Conservation (phyloP, 1,140 invertebrate genomes). For the Drosophila equinoxialis region DNA sequence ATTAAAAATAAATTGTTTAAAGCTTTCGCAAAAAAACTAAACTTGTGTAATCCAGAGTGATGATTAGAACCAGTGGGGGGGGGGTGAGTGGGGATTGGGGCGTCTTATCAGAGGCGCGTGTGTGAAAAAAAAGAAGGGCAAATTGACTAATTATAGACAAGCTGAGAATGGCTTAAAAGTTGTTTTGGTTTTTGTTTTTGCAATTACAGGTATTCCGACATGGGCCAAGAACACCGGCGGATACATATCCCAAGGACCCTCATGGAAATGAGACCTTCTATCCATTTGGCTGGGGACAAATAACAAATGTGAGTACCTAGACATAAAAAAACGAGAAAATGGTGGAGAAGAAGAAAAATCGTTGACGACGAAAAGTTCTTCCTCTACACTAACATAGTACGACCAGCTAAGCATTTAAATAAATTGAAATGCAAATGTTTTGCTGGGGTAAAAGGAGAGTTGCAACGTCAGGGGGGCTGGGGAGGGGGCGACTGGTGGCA, state of each 20-base stretch:
- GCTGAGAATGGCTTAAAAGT: neutral
- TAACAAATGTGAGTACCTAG: slow-evolving; percentile 88
- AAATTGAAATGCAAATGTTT: slow-evolving; percentile 80
- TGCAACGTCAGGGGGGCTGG: neutral
- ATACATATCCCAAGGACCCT: slow-evolving; percentile 91
- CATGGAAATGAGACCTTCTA: slow-evolving; percentile 87
- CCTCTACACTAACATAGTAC: slow-evolving; percentile 29
- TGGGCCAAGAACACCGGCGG: slow-evolving; percentile 90
- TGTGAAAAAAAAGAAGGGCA: neutral
- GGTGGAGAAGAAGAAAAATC: slow-evolving; percentile 82
- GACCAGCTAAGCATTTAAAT: slow-evolving; percentile 75
- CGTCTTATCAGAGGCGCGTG: slow-evolving; percentile 7
- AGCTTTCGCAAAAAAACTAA: slow-evolving; percentile 2
- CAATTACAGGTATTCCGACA: slow-evolving; percentile 88
- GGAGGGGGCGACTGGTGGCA: neutral
- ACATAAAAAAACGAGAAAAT: slow-evolving; percentile 20
- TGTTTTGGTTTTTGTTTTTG: slow-evolving; percentile 17
- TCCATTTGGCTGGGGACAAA: slow-evolving; percentile 90
- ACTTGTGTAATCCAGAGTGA: neutral
- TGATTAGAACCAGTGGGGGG: neutral
- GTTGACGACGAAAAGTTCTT: slow-evolving; percentile 40
- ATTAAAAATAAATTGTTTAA: slow-evolving; percentile 22
- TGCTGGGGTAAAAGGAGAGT: slow-evolving; percentile 24
- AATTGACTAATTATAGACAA: neutral
- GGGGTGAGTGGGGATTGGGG: neutral